Percentiles rank a stretch among this genome's conserved stretches.
phyloP scores from a whole-genome alignment of 2,113 vertebrate genomes.

The Lampris megalopsis region DNA sequence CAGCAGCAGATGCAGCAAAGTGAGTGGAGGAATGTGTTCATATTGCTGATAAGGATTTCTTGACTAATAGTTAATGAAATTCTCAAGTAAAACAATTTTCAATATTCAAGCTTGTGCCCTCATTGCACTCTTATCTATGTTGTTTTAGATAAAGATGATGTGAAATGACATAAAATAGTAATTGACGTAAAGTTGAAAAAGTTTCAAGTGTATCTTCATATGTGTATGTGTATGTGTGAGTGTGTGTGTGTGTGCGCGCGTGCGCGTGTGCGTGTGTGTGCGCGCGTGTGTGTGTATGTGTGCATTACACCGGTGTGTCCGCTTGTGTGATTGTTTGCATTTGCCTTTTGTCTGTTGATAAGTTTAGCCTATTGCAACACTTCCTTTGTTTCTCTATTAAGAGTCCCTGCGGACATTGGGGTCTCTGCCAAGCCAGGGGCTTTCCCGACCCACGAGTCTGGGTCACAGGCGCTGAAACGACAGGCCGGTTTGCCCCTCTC shows the following conservation, averaged over 20 bases:
- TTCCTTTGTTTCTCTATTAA: conserved; percentile 70
- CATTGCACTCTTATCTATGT: background rate
- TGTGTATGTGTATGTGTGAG: background rate
- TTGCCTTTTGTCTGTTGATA: conserved; percentile 37
- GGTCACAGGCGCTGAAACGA: conserved; percentile 64
- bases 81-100: too few species aligned
- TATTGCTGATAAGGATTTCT: background rate
- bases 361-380: conserved; percentile 55
- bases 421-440: conserved; percentile 62
- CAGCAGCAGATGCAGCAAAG: conserved; percentile 65
- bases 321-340: conserved; percentile 5
- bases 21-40: conserved; percentile 31
- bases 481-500: conserved; percentile 65
- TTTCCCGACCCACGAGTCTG: conserved; percentile 66
- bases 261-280: background rate
- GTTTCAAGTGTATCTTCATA: background rate
- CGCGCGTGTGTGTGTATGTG: background rate
- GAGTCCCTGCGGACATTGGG: conserved; percentile 66
- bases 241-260: background rate
- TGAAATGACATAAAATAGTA: background rate
- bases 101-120: background rate
- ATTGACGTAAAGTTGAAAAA: background rate
- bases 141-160: background rate
- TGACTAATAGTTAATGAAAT: too few species aligned
- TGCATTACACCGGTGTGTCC: background rate